phyloP scores from a whole-genome alignment of 2,888 invertebrate genomes.

The Criorhina ranunculi region DNA sequence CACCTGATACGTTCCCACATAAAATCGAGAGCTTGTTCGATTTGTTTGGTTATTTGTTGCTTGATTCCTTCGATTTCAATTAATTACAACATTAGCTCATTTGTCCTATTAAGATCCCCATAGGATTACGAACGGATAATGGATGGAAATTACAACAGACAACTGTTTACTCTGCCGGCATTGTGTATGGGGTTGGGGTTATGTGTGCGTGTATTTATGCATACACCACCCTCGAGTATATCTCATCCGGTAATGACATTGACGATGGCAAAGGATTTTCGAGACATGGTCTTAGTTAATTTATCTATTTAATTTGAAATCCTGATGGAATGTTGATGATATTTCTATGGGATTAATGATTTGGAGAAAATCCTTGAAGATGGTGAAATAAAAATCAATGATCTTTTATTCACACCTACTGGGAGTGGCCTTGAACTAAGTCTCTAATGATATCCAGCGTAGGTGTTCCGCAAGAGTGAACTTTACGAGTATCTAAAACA shows the following conservation, averaged over 20 bases:
- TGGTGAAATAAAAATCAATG: background rate
- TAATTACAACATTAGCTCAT: constrained; percentile 75
- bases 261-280: constrained; percentile 58
- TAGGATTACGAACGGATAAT: constrained; percentile 73
- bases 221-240: constrained; percentile 6
- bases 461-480: too few species aligned
- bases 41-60: constrained; percentile 72
- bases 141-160: constrained; percentile 70
- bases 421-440: background rate
- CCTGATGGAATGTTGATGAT: constrained; percentile 64
- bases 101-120: constrained; percentile 72
- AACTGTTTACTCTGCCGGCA: constrained; percentile 51
- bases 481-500: background rate
- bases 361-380: constrained; percentile 34
- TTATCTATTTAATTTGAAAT: constrained; percentile 56
- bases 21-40: constrained; percentile 48
- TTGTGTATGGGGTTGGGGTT: background rate
- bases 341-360: constrained; percentile 57
- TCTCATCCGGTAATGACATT: constrained; percentile 48
- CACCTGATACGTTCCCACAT: constrained; percentile 61
- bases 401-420: background rate
- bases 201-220: constrained; percentile 9
- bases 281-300: constrained; percentile 49
- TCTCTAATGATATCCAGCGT: background rate
- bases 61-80: constrained; percentile 73